phyloP scores from a whole-genome alignment of 2,797 vertebrate genomes.

The Pterois miles region DNA sequence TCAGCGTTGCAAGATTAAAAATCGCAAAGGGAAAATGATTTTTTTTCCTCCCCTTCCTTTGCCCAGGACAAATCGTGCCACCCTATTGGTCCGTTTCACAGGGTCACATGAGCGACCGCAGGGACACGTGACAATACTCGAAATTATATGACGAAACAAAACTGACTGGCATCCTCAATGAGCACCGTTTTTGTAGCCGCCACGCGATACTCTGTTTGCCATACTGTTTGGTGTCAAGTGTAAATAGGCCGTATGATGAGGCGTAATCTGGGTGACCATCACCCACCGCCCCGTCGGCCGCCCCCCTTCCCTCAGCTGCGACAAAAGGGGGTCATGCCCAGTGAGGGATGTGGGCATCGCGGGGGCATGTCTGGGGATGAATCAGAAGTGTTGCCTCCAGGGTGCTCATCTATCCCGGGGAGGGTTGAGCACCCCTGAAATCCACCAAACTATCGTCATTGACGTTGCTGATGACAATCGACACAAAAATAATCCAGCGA shows the following conservation, averaged over 20 bases:
- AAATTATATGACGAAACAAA: slow-evolving; percentile 61
- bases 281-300: slow-evolving; percentile 25
- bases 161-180: slow-evolving; percentile 66
- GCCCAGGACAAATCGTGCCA: slow-evolving; percentile 75
- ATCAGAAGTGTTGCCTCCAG: slow-evolving; percentile 63
- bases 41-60: slow-evolving; percentile 66
- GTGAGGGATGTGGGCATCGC: slow-evolving; percentile 67
- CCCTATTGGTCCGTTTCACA: slow-evolving; percentile 85
- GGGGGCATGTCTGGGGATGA: slow-evolving; percentile 66
- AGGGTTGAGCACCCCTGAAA: slow-evolving; percentile 40
- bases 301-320: slow-evolving; percentile 22
- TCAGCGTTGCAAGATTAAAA: slow-evolving; percentile 82
- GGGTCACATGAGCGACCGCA: slow-evolving; percentile 85
- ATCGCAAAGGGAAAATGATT: slow-evolving; percentile 79
- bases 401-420: slow-evolving; percentile 43
- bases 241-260: slow-evolving; percentile 79
- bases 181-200: slow-evolving; percentile 66
- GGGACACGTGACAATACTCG: slow-evolving; percentile 87
- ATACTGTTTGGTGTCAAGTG: slow-evolving; percentile 75
- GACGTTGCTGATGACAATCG: slow-evolving; percentile 11
- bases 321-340: slow-evolving; percentile 69
- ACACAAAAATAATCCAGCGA: slow-evolving; percentile 9
- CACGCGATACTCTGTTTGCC: slow-evolving; percentile 64
- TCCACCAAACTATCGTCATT: slow-evolving; percentile 5
- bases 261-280: slow-evolving; percentile 73